Conservation (phyloP, 2,113 vertebrate species). For the Cricetomys ansorgei region DNA sequence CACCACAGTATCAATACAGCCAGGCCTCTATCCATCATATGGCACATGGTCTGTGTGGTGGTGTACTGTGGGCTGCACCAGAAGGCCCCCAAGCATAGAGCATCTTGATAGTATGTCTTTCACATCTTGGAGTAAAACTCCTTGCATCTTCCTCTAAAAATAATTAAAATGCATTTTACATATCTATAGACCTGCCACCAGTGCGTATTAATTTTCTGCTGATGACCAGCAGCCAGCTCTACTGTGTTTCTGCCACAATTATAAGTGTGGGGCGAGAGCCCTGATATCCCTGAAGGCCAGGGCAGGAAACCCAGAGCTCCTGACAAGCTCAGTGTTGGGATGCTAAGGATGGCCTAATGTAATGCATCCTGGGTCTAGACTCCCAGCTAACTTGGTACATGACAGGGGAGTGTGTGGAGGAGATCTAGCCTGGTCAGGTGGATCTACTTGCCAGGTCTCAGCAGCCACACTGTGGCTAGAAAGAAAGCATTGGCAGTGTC, state of each 20-base stretch:
- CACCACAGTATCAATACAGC: constrained; percentile 89
- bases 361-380: background rate
- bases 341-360: accelerated
- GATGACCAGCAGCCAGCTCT: constrained; percentile 87
- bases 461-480: background rate
- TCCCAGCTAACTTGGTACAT: accelerated
- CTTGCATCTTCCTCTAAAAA: constrained; percentile 89
- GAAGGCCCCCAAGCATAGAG: constrained; percentile 85
- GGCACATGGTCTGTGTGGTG: constrained; percentile 88
- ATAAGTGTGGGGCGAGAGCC: background rate
- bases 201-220: constrained; percentile 88
- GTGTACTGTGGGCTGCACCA: constrained; percentile 87
- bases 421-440: background rate
- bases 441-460: accelerated
- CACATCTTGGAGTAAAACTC: constrained; percentile 89
- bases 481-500: background rate
- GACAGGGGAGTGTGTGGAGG: background rate
- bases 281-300: background rate
- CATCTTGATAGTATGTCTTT: constrained; percentile 88
- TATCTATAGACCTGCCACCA: constrained; percentile 91
- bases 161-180: constrained; percentile 93
- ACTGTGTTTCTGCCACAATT: constrained; percentile 51
- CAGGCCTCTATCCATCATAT: constrained; percentile 92
- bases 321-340: background rate
- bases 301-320: background rate